Conservation (phyloP, 1,140 invertebrate genomes). For the Aricia agestis region DNA sequence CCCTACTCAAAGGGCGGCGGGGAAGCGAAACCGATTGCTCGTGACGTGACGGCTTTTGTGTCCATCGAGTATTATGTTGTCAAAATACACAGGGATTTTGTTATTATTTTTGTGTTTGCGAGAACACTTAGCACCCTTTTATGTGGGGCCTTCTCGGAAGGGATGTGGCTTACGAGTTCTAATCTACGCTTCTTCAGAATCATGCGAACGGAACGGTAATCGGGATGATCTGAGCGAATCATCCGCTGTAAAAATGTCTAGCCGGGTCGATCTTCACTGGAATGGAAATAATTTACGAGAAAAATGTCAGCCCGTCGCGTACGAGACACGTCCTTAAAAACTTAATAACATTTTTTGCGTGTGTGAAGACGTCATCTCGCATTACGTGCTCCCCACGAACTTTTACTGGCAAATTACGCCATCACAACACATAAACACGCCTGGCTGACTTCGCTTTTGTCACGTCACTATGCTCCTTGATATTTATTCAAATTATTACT, state of each 20-base stretch:
- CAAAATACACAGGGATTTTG: conserved; percentile 73
- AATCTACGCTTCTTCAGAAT: conserved; percentile 46
- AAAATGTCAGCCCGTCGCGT: conserved; percentile 36
- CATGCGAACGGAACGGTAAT: conserved; percentile 66
- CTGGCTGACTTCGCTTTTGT: conserved; percentile 60
- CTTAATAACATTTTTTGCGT: conserved; percentile 68
- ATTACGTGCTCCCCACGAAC: conserved; percentile 51
- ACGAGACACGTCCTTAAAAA: conserved; percentile 50
- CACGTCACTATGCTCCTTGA: conserved; percentile 58
- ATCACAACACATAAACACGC: conserved; percentile 63
- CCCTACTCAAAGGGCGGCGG: conserved; percentile 63
- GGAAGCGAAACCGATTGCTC: conserved; percentile 68
- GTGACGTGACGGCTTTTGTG: conserved; percentile 70
- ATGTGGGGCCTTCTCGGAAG: conserved; percentile 57
- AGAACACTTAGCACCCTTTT: conserved; percentile 71
- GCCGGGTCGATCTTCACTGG: conserved; percentile 32
- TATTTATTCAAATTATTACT: conserved; percentile 74
- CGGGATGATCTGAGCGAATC: conserved; percentile 20
- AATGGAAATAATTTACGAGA: conserved; percentile 33
- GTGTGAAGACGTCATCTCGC: conserved; percentile 50
- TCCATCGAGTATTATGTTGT: conserved; percentile 71
- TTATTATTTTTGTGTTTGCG: conserved; percentile 75
- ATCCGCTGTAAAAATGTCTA: conserved; percentile 22
- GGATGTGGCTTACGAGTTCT: conserved; percentile 55
- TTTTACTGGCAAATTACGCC: conserved; percentile 68